A percentile compares a stretch with the other conserved stretches of the same genome.
These are phyloP conservation scores for Cerceris rybyensis DNA, from an alignment of 2,888 invertebrate genomes.

Conservation along the genomic window DNA sequence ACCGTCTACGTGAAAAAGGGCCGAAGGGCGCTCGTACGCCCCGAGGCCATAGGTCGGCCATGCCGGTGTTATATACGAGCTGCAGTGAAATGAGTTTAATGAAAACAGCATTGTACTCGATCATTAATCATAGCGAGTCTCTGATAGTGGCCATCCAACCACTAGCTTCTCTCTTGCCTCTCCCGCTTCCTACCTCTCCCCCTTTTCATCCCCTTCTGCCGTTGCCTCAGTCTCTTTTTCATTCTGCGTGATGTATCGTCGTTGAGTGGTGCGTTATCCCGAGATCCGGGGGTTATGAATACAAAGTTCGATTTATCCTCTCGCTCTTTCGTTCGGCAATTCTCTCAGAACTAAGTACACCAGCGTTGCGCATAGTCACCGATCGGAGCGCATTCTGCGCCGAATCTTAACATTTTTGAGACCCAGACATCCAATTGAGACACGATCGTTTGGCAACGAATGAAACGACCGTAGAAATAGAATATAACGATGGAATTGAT, in stretches of 20 bases:
- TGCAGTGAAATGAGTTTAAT: constrained; percentile 81
- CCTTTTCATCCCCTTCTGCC: constrained; percentile 59
- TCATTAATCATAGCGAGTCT: constrained; percentile 80
- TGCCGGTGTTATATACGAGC: constrained; percentile 69
- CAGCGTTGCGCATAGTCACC: constrained; percentile 4
- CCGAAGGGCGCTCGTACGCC: constrained; percentile 68
- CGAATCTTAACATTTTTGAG: neutral
- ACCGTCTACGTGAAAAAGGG: constrained; percentile 64
- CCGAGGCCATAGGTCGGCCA: constrained; percentile 64
- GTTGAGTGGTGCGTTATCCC: constrained; percentile 70
- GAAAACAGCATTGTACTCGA: constrained; percentile 81
- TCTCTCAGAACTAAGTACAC: constrained; percentile 32
- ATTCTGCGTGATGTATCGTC: constrained; percentile 75
- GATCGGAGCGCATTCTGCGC: neutral
- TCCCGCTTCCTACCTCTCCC: constrained; percentile 43
- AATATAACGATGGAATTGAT: neutral
- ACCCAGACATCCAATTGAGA: neutral
- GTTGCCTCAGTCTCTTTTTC: constrained; percentile 64
- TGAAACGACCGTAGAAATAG: neutral
- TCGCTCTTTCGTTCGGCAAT: constrained; percentile 52
- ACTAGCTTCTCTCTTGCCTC: constrained; percentile 55
- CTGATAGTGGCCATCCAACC: constrained; percentile 79
- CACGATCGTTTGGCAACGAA: neutral
- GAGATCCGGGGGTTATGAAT: constrained; percentile 71
- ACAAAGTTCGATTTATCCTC: constrained; percentile 71